phyloP scores from a whole-genome alignment of 2,888 invertebrate species.

The Drosophila mercatorum region DNA sequence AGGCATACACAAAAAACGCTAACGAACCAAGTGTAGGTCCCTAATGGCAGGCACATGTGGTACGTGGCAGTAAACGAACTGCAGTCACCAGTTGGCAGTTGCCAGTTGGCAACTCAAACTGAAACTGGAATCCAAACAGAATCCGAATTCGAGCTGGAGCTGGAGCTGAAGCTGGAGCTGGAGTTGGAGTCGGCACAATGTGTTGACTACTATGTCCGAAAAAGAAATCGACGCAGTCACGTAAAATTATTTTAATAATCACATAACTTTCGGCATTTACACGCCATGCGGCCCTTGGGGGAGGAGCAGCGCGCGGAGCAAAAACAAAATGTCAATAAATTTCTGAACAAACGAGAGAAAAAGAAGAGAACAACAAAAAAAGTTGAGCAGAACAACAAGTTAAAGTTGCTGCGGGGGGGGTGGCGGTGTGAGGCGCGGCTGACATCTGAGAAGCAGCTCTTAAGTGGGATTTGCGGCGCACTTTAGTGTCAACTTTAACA shows the following conservation, averaged over 20 bases:
- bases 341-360: slow-evolving; percentile 15
- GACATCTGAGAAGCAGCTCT: slow-evolving; percentile 58
- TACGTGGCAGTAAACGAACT: slow-evolving; percentile 76
- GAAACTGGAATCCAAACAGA: slow-evolving; percentile 23
- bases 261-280: slow-evolving; percentile 80
- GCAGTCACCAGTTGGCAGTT: slow-evolving; percentile 53
- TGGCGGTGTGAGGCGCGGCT: slow-evolving; percentile 12
- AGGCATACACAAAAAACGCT: slow-evolving; percentile 61
- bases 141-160: slow-evolving; percentile 10
- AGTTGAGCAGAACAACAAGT: slow-evolving; percentile 37
- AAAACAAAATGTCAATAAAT: slow-evolving; percentile 74
- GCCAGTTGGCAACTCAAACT: slow-evolving; percentile 31
- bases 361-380: background rate
- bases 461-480: slow-evolving; percentile 78
- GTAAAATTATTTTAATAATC: slow-evolving; percentile 80
- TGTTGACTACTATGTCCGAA: slow-evolving; percentile 58
- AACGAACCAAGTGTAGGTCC: slow-evolving; percentile 76
- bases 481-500: slow-evolving; percentile 81
- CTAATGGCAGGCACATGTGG: slow-evolving; percentile 75
- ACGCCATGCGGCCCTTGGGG: slow-evolving; percentile 71
- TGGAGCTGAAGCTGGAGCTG: background rate
- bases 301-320: slow-evolving; percentile 20
- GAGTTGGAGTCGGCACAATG: slow-evolving; percentile 24
- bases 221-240: slow-evolving; percentile 79
- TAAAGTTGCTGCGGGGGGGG: slow-evolving; percentile 17